Conservation (phyloP, 2,888 invertebrate species). For the Germaria angustata region DNA sequence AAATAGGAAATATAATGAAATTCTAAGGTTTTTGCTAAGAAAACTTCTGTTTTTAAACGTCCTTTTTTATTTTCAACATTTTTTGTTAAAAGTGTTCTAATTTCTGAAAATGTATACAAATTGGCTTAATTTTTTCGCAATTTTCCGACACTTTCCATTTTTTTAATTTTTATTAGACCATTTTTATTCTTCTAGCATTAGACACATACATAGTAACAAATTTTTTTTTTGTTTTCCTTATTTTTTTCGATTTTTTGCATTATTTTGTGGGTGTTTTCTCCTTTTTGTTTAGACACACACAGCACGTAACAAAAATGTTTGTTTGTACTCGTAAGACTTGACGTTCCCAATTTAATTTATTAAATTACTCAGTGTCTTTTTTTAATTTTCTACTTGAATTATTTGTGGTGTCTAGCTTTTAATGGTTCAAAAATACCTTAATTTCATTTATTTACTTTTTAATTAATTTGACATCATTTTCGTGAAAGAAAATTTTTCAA, state of each 20-base stretch:
- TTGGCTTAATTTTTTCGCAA: no score
- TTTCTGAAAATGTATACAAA: no score
- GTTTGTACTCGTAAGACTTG: slow-evolving; percentile 10
- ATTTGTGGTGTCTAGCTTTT: neutral
- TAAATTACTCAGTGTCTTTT: slow-evolving; percentile 27
- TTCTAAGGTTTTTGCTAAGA: no score
- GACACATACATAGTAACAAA: no score
- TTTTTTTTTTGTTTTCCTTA: no score
- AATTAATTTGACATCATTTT: slow-evolving; percentile 21
- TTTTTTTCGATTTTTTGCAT: slow-evolving; percentile 28
- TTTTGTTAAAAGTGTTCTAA: no score
- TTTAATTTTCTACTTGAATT: slow-evolving; percentile 22
- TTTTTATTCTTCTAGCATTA: no score
- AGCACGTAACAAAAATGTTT: neutral
- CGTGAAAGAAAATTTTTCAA: neutral
- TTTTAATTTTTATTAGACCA: no score
- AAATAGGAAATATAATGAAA: no score
- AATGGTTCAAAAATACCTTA: neutral
- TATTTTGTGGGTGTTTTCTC: slow-evolving; percentile 49
- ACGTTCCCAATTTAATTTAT: slow-evolving; percentile 30
- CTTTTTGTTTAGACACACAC: neutral
- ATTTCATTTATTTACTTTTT: neutral
- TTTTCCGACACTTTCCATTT: no score
- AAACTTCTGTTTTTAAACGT: no score
- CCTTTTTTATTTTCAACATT: no score